A percentile compares a stretch with the other conserved stretches of the same genome.
phyloP scores from a whole-genome alignment of 2,113 vertebrate species.

The Oryzias javanicus region DNA sequence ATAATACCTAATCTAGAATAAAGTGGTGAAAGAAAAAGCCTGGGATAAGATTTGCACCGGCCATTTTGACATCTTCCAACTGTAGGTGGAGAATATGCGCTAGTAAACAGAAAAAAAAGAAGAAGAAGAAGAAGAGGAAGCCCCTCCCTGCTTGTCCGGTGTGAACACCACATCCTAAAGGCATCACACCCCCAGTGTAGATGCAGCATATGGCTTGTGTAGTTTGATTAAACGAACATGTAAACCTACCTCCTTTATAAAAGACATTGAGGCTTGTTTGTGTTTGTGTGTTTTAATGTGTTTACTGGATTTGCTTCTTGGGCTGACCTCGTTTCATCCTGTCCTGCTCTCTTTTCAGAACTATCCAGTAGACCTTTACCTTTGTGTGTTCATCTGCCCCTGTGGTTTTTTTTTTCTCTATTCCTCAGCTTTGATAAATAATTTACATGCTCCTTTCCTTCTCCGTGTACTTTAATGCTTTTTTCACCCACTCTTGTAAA shows the following conservation, averaged over 20 bases:
- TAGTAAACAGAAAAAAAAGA: too few species aligned
- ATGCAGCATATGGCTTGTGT: too few species aligned
- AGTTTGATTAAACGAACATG: too few species aligned
- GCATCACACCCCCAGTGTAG: too few species aligned
- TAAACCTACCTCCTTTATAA: neutral
- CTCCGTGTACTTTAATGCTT: slow-evolving; percentile 66
- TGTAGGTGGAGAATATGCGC: too few species aligned
- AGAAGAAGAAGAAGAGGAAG: too few species aligned
- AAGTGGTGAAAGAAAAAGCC: too few species aligned
- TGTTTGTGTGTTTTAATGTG: neutral
- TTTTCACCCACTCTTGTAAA: slow-evolving; percentile 45
- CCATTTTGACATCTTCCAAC: too few species aligned
- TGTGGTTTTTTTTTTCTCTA: slow-evolving; percentile 24
- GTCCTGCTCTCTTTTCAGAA: slow-evolving; percentile 11
- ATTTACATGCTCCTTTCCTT: slow-evolving; percentile 64
- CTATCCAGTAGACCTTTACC: slow-evolving; percentile 37
- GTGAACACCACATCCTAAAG: too few species aligned
- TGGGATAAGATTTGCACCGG: too few species aligned
- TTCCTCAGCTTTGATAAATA: slow-evolving; percentile 64
- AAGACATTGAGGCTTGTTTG: neutral
- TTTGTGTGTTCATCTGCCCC: slow-evolving; percentile 61
- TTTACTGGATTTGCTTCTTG: neutral
- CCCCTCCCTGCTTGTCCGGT: too few species aligned
- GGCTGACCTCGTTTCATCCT: slow-evolving; percentile 1
- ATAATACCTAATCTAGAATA: too few species aligned